These are phyloP conservation scores for Gallinago jamesoni DNA, from an alignment of 2,113 vertebrate genomes.

Conservation along the genomic window DNA sequence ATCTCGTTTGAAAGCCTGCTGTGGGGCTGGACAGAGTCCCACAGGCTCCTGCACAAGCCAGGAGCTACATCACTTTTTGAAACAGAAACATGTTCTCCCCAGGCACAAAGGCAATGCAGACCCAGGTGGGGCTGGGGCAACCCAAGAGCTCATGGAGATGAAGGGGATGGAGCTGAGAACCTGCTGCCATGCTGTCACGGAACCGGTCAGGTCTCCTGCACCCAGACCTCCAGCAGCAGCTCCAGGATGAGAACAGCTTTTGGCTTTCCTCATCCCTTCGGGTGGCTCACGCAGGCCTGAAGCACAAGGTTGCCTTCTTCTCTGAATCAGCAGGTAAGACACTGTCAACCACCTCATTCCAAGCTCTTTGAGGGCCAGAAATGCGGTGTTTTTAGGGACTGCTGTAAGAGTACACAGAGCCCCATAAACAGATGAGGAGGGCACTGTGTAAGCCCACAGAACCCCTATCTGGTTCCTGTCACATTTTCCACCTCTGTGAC, in stretches of 20 bases:
- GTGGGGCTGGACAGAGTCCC: not conserved
- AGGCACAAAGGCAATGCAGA: not conserved
- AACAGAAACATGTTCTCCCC: rapidly evolving
- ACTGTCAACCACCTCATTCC: not conserved
- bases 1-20: not conserved
- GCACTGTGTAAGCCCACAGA: not conserved
- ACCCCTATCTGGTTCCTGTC: not conserved
- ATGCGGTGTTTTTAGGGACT: not conserved
- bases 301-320: not conserved
- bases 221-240: not conserved
- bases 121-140: not conserved
- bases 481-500: not conserved
- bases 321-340: not conserved
- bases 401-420: not conserved
- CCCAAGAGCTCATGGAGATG: not conserved
- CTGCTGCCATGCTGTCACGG: not conserved
- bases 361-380: not conserved
- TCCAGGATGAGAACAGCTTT: not conserved
- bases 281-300: not conserved
- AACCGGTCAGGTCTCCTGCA: not conserved
- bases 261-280: not conserved
- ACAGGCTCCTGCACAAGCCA: not conserved
- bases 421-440: not conserved
- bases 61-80: not conserved
- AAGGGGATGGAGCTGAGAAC: not conserved